Evolutionary conservation across 1,140 invertebrate genomes (phyloP), one percentile per base, ranked within the genome.

Genomic region (Eupristina koningsbergeri): DNA sequence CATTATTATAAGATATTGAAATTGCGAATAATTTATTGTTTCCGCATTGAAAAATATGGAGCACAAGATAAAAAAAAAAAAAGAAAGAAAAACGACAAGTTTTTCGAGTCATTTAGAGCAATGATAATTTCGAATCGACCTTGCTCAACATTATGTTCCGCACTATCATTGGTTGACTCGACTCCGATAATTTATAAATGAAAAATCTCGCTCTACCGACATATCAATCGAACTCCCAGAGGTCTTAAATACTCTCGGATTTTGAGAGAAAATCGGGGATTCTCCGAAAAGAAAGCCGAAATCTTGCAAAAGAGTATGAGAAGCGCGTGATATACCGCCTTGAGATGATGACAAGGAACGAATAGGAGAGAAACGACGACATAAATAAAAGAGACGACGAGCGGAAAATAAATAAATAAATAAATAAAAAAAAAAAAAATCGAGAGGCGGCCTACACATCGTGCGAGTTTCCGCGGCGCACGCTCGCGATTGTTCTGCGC

Each of bases 331-430:
- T 78, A 73, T 83, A 83, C 79, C 64, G 36, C 50, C 67, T n/a
- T n/a, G n/a, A 58, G 31, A 7, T 34, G 71, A 71, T 79, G 82
- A 83, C 82, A 73, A 83, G 82, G 73, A 79, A 83, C 78, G 82
- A 83, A 73, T 63, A 47, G 61, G 50, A 75, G 80, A 75, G 71
- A 75, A 61, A 11, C 61, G 29, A n/a, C n/a, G n/a, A n/a, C n/a
- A n/a, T n/a, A n/a, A n/a, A n/a, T n/a, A n/a, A 75, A 73, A 75
- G 71, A 75, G 39, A 11, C 61, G 29, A 2, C 29, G 17, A 13
- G 26, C 17, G 31, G 50, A 15, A 34, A 29, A 34, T 39, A 45
- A 63, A 61, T 53, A 79, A 41, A 79, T 75, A 82, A 82, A 79
- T 79, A 26, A 82, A 78, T 22, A 15, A 15, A 13, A 47, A 50